Percentiles rank a stretch among this genome's conserved stretches.
These are phyloP conservation scores for Callimorpha dominula DNA, from an alignment of 2,888 invertebrate genomes.

Conservation along the genomic window DNA sequence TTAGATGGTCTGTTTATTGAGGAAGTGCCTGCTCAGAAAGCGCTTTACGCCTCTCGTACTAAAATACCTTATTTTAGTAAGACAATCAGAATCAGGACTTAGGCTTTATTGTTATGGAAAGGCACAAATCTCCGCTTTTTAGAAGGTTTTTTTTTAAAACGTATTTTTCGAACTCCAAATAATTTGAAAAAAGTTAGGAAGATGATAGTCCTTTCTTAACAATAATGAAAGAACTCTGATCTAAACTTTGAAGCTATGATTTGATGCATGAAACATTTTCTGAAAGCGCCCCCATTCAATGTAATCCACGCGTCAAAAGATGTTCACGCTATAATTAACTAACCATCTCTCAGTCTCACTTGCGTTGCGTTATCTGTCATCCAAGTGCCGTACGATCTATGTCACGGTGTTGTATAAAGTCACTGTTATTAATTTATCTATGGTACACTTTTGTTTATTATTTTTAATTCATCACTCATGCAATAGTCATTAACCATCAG, in stretches of 20 bases:
- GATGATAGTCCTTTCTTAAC: too few species aligned
- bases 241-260: neutral
- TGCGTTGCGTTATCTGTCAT: neutral
- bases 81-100: neutral
- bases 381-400: neutral
- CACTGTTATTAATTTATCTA: neutral
- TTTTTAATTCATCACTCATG: neutral
- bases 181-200: neutral
- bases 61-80: neutral
- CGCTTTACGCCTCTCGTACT: too few species aligned
- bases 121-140: neutral
- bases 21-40: neutral
- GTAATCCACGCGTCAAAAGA: neutral
- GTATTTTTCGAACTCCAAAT: neutral
- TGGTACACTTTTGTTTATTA: neutral
- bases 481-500: neutral
- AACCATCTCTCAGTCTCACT: neutral
- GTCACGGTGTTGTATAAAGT: neutral
- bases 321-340: neutral
- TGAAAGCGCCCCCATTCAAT: neutral
- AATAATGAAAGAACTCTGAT: neutral
- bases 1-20: neutral
- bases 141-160: neutral
- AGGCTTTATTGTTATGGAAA: neutral
- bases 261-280: neutral